Base-by-base conservation (phyloP, 2,888 invertebrate genomes). In the Ommatoiulus sabulosus region DNA sequence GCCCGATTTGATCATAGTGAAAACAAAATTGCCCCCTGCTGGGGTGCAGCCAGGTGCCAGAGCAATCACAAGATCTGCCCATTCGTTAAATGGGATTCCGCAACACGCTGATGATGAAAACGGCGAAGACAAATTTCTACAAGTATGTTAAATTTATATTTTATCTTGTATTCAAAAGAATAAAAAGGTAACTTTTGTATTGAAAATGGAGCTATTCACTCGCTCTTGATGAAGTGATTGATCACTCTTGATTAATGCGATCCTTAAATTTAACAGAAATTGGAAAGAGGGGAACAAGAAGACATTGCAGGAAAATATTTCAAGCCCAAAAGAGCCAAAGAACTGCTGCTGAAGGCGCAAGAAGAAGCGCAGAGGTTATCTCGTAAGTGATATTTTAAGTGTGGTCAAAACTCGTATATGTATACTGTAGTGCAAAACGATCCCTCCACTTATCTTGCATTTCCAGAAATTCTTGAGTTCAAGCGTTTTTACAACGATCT, bases 251-350 rank as follows among this genome's bases (percentile, higher is more conserved):
- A 12, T 57, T 89, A 63, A 80, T 89, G 84, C 87, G 88, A 85
- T 88, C 87, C 87, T 90, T 88, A 89, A 84, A 88, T 88, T 89
- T 90, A 91, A 46, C 91, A 94, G 94, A 94, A 94, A 92, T 92
- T 95, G 84, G 94, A 94, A 90, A 92, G 93, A 89, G 93, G 93
- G 87, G 94, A 94, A 89, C 93, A 94, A 89, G 94, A 95, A 89
- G 94, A 95, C 90, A 94, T 96, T 89, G 95, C 95, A 0, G 95
- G 94, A 87, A 95, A 94, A 91, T 96, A 96, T 92, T 96, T 96
- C 92, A 95, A 95, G 91, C 95, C 95, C 17, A 94, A 94, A 92
- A 92, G 96, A 91, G 94, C 95, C 35, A 93, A 94, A 87, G 94
- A 95, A 91, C 92, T 95, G 4, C 88, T 90, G 1, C 94, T 93